These are phyloP conservation scores for Microplitis manilae DNA, from an alignment of 2,888 invertebrate species.

Conservation along the genomic window DNA sequence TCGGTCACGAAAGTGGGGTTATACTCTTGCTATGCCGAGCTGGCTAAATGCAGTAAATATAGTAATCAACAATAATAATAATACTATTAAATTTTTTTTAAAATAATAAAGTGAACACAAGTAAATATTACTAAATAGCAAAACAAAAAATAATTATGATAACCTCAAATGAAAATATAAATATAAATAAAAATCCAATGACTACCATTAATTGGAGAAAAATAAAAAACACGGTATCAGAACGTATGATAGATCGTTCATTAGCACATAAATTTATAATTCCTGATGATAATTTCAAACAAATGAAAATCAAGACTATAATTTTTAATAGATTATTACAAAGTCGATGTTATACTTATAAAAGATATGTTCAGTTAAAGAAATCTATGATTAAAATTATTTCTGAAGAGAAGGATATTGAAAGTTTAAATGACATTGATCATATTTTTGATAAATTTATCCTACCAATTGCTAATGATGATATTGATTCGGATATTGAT, in stretches of 20 bases:
- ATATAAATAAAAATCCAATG: background rate
- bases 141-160: no score
- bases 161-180: no score
- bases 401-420: constrained; percentile 18
- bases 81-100: no score
- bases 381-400: background rate
- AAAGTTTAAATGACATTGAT: constrained; percentile 29
- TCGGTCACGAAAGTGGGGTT: no score
- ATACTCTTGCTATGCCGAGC: no score
- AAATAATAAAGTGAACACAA: no score
- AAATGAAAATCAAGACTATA: background rate
- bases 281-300: background rate
- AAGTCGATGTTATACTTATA: background rate
- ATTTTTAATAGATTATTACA: background rate
- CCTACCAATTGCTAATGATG: background rate
- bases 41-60: no score
- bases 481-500: background rate
- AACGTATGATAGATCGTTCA: constrained; percentile 6
- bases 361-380: background rate
- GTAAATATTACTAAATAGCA: no score
- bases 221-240: background rate
- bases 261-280: background rate
- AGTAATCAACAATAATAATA: no score
- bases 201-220: background rate
- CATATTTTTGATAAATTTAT: background rate